Evolutionary conservation across 2,797 vertebrate species (phyloP).

Genomic region (Sternarchorhynchus goeldii): DNA sequence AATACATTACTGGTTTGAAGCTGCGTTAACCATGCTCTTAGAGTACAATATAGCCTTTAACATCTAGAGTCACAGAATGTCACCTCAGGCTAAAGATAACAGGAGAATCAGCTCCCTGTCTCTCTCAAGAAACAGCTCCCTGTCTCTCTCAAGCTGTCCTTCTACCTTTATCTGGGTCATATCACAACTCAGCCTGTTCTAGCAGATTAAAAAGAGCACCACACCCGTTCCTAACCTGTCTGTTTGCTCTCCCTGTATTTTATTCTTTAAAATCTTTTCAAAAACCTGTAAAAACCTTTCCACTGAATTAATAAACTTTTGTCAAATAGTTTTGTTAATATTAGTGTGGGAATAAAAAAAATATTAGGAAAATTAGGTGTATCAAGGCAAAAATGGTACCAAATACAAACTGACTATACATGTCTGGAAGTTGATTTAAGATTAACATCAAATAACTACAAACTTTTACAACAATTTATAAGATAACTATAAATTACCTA

Average conservation of each 20-base stretch:
- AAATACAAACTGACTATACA: too few species aligned
- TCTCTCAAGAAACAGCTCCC: constrained; percentile 33
- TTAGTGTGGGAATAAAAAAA: too few species aligned
- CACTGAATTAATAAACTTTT: too few species aligned
- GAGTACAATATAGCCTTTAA: constrained; percentile 9
- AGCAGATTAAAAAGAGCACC: constrained; percentile 24
- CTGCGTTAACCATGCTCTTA: constrained; percentile 19
- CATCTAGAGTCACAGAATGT: constrained; percentile 21
- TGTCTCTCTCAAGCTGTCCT: constrained; percentile 27
- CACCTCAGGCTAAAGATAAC: constrained; percentile 37
- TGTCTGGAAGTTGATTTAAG: too few species aligned
- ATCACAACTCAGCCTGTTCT: constrained; percentile 29
- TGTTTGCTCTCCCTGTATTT: not conserved
- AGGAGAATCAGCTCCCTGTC: constrained; percentile 32
- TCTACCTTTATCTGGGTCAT: constrained; percentile 47
- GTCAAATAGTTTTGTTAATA: too few species aligned
- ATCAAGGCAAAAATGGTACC: too few species aligned
- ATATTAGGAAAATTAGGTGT: too few species aligned
- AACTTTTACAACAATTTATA: too few species aligned
- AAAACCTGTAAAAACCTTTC: too few species aligned
- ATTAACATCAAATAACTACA: too few species aligned
- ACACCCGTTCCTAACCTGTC: not conserved
- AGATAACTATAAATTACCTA: too few species aligned
- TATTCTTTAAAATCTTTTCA: too few species aligned
- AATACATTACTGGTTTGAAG: constrained; percentile 33